These are phyloP conservation scores for Mesorhabditis spiculigera DNA, from an alignment of 2,888 invertebrate genomes.

Conservation along the genomic window DNA sequence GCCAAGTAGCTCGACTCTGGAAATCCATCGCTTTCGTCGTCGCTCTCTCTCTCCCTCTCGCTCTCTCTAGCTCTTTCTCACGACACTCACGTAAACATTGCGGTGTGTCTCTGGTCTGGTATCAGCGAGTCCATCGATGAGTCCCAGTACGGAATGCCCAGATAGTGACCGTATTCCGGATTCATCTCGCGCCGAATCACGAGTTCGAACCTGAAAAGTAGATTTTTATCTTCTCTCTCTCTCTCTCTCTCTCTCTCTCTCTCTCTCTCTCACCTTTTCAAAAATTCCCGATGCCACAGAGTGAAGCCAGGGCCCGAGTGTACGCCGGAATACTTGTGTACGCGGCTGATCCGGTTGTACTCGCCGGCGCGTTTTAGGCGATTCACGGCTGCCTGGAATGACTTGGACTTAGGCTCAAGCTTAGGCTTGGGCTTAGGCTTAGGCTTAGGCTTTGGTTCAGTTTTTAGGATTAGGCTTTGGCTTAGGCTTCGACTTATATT, in stretches of 20 bases:
- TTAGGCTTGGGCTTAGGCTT: background rate
- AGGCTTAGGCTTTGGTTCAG: background rate
- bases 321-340: slow-evolving; percentile 48
- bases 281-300: slow-evolving; percentile 51
- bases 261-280: slow-evolving; percentile 31
- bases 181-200: slow-evolving; percentile 34
- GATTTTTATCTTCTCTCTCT: background rate
- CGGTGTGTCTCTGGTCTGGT: slow-evolving; percentile 56
- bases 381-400: slow-evolving; percentile 32
- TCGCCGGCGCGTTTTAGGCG: slow-evolving; percentile 38
- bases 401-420: background rate
- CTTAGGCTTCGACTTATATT: no score
- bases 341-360: slow-evolving; percentile 38
- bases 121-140: slow-evolving; percentile 57
- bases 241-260: no score
- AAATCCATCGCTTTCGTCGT: background rate
- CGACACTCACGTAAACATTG: slow-evolving; percentile 53
- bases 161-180: slow-evolving; percentile 38
- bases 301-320: slow-evolving; percentile 53
- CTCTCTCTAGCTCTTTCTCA: background rate
- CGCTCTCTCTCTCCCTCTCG: background rate
- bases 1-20: background rate
- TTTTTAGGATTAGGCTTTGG: background rate
- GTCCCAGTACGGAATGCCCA: slow-evolving; percentile 60
- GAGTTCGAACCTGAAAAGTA: slow-evolving; percentile 39